Evolutionary conservation across 2,113 vertebrate species (phyloP), one percentile per base, ranked within the genome.

Genomic region (Phaethon lepturus): DNA sequence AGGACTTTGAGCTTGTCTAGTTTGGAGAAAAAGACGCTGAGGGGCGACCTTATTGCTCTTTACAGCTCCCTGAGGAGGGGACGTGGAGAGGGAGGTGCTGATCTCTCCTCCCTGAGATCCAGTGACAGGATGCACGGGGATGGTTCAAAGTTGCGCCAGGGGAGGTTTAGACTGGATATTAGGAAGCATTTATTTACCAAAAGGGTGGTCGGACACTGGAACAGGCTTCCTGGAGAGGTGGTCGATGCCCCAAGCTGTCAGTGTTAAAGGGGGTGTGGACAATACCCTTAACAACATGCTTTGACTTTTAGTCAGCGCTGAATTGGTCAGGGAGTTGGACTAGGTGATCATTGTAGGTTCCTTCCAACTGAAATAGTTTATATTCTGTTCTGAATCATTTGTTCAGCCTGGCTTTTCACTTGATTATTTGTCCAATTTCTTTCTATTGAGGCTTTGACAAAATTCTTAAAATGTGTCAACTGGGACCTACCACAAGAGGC

Each of bases 401-500:
- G 2, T 81, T 92, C 29, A 67, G 19, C 3, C 8, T 86, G 31
- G 13, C 4, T 28, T 84, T 86, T 56, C 38, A 16, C 8, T 64
- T 64, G 8, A 31, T 40, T 3, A 60, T 10, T 86, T 92, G 6
- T 50, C 22, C 14, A 14, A 81, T 72, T 31, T 82, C 58, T 50
- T 66, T 87, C 45, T 71, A 2, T 88, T 56, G 95, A 99, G 99
- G 99, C 99, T 20, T 97, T 99, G 96, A 99, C 99, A 25, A 99
- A 99, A 97, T 99, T 99, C 98, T 98, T 99, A 78, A 99, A 99
- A 97, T 99, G 99, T 97, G 99, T 99, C 88, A 99, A 99, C 97
- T 99, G 99, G 99, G 99, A 99, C 78, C 97, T 99, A 53, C 99
- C 99, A 40, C 99, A 99, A 94, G 99, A 99, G 87, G 99, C 99